Conservation (phyloP, 2,113 vertebrate genomes). For the Empidonax traillii region DNA sequence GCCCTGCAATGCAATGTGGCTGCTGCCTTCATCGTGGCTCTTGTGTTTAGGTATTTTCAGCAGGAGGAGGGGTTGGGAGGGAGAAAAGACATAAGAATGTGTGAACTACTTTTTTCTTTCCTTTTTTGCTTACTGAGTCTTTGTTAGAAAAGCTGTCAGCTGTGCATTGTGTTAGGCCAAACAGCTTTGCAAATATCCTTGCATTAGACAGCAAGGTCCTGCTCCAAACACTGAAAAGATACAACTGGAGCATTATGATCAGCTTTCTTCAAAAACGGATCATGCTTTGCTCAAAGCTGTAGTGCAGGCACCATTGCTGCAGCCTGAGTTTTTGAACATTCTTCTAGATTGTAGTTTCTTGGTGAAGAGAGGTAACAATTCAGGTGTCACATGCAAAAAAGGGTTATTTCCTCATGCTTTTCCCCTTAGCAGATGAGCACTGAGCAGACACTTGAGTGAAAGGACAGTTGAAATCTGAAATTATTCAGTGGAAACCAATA, state of each 20-base stretch:
- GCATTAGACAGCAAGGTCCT: background rate
- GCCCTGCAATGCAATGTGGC: background rate
- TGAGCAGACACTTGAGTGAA: background rate
- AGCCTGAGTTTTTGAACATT: background rate
- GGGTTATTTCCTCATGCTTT: background rate
- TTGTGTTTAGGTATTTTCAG: background rate
- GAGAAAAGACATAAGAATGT: background rate
- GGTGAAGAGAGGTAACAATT: background rate
- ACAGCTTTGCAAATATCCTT: background rate
- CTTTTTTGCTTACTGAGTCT: background rate
- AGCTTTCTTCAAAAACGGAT: background rate
- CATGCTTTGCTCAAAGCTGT: background rate
- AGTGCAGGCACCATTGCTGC: background rate
- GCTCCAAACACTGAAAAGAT: background rate
- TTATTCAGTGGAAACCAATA: conserved; percentile 9
- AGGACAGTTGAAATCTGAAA: background rate
- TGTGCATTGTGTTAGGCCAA: background rate
- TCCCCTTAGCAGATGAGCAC: background rate
- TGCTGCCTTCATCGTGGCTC: background rate
- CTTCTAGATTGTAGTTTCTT: background rate
- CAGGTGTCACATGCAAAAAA: background rate
- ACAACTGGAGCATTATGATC: background rate
- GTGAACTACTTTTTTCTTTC: background rate
- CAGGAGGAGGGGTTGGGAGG: background rate
- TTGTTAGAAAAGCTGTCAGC: background rate